These are phyloP conservation scores for Andrena chrysosceles DNA, from an alignment of 2,888 invertebrate species.

Conservation along the genomic window DNA sequence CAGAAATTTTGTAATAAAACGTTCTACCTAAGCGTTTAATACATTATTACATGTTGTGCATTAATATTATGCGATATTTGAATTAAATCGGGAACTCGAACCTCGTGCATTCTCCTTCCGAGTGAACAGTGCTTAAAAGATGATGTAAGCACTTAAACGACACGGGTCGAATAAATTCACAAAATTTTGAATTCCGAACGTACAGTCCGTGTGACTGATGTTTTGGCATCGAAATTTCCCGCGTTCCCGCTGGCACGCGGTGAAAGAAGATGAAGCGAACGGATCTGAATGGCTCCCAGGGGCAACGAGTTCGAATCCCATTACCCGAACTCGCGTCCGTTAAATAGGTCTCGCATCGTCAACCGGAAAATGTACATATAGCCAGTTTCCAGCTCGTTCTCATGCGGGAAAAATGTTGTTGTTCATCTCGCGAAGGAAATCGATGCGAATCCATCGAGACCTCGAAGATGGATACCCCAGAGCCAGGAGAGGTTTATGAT, in stretches of 20 bases:
- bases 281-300: conserved; percentile 82
- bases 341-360: conserved; percentile 85
- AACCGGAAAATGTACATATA: conserved; percentile 84
- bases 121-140: no score
- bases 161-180: not conserved
- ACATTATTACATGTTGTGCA: no score
- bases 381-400: conserved; percentile 59
- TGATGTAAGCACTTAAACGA: no score
- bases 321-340: conserved; percentile 85
- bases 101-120: no score
- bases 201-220: conserved; percentile 24
- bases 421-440: conserved; percentile 81
- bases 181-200: conserved; percentile 29
- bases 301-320: conserved; percentile 84
- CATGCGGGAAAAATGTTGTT: conserved; percentile 72
- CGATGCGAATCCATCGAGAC: conserved; percentile 74
- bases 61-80: no score
- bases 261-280: conserved; percentile 77
- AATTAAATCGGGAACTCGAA: no score
- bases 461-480: conserved; percentile 1
- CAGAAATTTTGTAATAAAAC: no score
- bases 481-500: not conserved
- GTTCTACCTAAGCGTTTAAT: no score
- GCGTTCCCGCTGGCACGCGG: conserved; percentile 54
- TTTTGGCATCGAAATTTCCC: conserved; percentile 44